Evolutionary conservation across 1,140 invertebrate genomes (phyloP).

Genomic region (Drosophila sp.): DNA sequence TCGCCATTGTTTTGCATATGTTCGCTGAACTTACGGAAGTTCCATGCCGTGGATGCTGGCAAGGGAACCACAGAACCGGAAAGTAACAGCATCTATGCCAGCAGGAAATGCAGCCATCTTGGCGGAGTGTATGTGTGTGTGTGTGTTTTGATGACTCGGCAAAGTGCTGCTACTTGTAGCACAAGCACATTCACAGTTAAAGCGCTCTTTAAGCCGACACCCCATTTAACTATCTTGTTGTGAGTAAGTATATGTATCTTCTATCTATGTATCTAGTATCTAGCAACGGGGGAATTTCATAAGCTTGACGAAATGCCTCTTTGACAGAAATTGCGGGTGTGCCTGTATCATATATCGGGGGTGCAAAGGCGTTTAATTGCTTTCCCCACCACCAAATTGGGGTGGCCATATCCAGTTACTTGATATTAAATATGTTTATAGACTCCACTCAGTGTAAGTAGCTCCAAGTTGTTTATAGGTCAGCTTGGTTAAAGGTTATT

Average conservation of each 20-base stretch:
- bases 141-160: conserved; percentile 14
- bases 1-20: conserved; percentile 45
- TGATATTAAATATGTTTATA: conserved; percentile 20
- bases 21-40: conserved; percentile 33
- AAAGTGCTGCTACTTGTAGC: conserved; percentile 33
- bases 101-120: conserved; percentile 55
- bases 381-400: conserved; percentile 20
- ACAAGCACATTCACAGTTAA: conserved; percentile 11
- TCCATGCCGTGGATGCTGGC: conserved; percentile 7
- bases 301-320: conserved; percentile 13
- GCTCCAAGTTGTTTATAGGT: conserved; percentile 28
- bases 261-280: conserved; percentile 8
- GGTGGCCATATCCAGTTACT: conserved; percentile 22
- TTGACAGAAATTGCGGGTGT: conserved; percentile 14
- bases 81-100: conserved; percentile 16
- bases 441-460: conserved; percentile 21
- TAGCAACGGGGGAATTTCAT: background rate
- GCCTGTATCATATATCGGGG: conserved; percentile 24
- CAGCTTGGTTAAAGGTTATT: conserved; percentile 34
- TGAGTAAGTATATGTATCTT: conserved; percentile 16
- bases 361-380: conserved; percentile 24
- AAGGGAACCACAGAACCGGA: conserved; percentile 10
- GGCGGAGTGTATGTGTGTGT: conserved; percentile 1
- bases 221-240: conserved; percentile 32
- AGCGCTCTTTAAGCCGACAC: conserved; percentile 26